Percentiles rank a stretch among this genome's conserved stretches.
Evolutionary conservation across 2,113 vertebrate species (phyloP).

Genomic region (Colius striatus): DNA sequence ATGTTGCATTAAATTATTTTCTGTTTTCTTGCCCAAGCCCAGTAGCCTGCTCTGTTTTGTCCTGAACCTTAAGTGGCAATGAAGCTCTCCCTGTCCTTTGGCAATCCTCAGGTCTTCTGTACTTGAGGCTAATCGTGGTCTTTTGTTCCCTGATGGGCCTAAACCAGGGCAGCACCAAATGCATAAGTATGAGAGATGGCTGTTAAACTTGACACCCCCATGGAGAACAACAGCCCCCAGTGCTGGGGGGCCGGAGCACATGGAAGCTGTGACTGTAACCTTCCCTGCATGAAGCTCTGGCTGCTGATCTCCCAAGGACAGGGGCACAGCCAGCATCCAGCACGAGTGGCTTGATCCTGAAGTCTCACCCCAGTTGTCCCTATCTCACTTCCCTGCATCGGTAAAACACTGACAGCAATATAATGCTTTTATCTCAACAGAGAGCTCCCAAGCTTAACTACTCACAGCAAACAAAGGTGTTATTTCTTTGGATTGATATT

Average conservation of each 20-base stretch:
- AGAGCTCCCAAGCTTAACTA: neutral
- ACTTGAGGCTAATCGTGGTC: no score
- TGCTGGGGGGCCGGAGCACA: neutral
- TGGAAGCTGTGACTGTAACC: neutral
- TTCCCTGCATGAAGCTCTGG: neutral
- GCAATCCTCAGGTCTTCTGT: no score
- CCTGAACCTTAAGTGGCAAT: no score
- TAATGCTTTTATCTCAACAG: neutral
- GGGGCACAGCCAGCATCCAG: neutral
- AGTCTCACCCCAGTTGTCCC: neutral
- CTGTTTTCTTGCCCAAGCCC: no score
- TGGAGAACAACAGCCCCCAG: neutral
- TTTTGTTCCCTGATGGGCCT: no score
- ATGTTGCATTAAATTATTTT: no score
- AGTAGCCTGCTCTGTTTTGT: no score
- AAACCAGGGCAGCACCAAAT: no score
- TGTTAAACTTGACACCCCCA: neutral
- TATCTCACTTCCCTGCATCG: neutral
- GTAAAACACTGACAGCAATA: neutral
- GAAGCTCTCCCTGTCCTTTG: no score
- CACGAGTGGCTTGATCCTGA: neutral
- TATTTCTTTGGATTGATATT: neutral
- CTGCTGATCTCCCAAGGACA: neutral
- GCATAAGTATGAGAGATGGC: rapidly evolving
- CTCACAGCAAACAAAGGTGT: neutral